Conservation (phyloP, 2,113 vertebrate genomes). For the Xenopus laevis region DNA sequence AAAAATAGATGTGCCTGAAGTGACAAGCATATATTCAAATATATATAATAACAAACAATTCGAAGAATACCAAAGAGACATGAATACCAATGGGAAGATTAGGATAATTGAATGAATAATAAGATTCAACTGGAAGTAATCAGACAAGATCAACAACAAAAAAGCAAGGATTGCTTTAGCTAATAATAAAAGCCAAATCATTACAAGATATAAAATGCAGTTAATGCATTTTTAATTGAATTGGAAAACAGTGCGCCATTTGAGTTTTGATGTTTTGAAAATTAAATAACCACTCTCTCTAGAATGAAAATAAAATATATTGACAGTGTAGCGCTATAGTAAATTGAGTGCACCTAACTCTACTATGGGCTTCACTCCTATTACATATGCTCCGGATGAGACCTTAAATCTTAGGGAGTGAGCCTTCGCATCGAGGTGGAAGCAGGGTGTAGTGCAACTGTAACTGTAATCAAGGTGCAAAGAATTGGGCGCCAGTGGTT, state of each 20-base stretch:
- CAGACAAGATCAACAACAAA: constrained; percentile 7
- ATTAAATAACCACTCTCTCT: background rate
- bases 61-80: background rate
- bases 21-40: background rate
- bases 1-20: too few relatives aligned
- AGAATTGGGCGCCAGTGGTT: too few relatives aligned
- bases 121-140: constrained; percentile 1
- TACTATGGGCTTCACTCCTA: too few relatives aligned
- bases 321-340: too few relatives aligned
- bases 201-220: constrained; percentile 43
- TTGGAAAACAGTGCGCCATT: constrained; percentile 9
- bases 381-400: too few relatives aligned
- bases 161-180: background rate
- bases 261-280: constrained; percentile 19
- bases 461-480: too few relatives aligned
- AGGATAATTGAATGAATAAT: background rate
- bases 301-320: too few relatives aligned
- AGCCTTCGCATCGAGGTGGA: too few relatives aligned
- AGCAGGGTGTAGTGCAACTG: too few relatives aligned
- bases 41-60: background rate
- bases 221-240: constrained; percentile 49
- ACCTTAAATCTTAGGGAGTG: too few relatives aligned
- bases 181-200: constrained; percentile 13
- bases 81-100: background rate
- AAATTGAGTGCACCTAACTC: too few relatives aligned